phyloP scores from a whole-genome alignment of 2,888 invertebrate species.

The Muscina levida region DNA sequence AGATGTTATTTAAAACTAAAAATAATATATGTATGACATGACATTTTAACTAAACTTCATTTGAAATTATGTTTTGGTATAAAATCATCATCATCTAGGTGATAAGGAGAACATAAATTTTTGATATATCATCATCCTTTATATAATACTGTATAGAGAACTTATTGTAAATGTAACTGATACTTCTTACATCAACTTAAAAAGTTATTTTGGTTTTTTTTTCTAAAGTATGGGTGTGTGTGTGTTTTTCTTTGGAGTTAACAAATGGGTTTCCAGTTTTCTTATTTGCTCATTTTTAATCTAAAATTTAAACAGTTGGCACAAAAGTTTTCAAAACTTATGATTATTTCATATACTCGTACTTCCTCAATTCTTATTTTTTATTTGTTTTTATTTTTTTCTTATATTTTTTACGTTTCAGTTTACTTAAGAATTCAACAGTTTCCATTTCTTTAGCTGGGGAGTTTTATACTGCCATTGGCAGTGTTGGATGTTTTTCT shows the following conservation, averaged over 20 bases:
- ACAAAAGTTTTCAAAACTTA: conserved; percentile 64
- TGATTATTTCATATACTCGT: conserved; percentile 7
- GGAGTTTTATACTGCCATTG: conserved; percentile 71
- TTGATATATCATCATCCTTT: too few relatives aligned
- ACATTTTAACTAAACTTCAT: too few relatives aligned
- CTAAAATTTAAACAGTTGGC: conserved; percentile 73
- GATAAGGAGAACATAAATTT: too few relatives aligned
- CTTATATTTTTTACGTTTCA: not conserved
- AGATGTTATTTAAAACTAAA: too few relatives aligned
- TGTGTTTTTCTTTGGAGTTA: conserved; percentile 61
- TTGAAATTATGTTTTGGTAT: too few relatives aligned
- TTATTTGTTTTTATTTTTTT: conserved; percentile 50
- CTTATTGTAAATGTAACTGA: too few relatives aligned
- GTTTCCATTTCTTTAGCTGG: not conserved
- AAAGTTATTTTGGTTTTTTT: conserved; percentile 3
- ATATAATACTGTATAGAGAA: too few relatives aligned
- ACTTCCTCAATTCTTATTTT: too few relatives aligned
- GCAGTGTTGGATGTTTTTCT: conserved; percentile 69
- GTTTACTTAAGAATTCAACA: conserved; percentile 25
- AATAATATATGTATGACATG: too few relatives aligned
- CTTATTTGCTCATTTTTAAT: conserved; percentile 44
- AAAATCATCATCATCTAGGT: too few relatives aligned
- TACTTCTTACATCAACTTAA: too few relatives aligned
- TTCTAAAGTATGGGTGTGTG: too few relatives aligned
- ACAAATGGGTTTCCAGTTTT: conserved; percentile 66